Conservation (phyloP, 2,888 invertebrate genomes). For the Oscheius sp. region DNA sequence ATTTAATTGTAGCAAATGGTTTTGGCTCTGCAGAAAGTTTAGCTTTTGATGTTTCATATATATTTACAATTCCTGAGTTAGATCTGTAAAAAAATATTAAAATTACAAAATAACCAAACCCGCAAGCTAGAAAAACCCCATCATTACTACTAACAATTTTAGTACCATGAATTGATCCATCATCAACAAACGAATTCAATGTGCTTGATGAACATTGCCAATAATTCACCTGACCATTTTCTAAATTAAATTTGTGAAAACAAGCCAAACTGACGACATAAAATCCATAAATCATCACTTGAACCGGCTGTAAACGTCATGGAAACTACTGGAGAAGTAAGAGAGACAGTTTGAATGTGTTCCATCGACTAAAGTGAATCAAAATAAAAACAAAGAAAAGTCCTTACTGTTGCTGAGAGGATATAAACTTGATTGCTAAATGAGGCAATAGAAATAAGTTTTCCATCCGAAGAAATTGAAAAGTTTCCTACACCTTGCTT, state of each 20-base stretch:
- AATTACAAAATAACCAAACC: constrained; percentile 21
- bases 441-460: constrained; percentile 39
- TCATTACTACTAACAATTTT: constrained; percentile 40
- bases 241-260: constrained; percentile 32
- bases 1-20: constrained; percentile 38
- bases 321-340: constrained; percentile 35
- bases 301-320: constrained; percentile 39
- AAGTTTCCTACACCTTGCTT: constrained; percentile 38
- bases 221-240: constrained; percentile 41
- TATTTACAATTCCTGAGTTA: constrained; percentile 50
- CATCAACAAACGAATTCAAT: constrained; percentile 44
- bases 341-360: constrained; percentile 41
- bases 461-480: constrained; percentile 43
- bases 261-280: constrained; percentile 33
- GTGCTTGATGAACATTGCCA: constrained; percentile 1
- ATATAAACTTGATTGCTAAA: constrained; percentile 41
- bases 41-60: constrained; percentile 35
- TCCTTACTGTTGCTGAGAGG: constrained; percentile 39
- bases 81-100: constrained; percentile 32
- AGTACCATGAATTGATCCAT: constrained; percentile 48
- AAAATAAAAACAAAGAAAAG: background rate
- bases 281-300: constrained; percentile 41
- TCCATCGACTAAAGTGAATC: constrained; percentile 46
- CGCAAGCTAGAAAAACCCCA: constrained; percentile 45
- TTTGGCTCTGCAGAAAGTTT: constrained; percentile 31